phyloP scores from a whole-genome alignment of 1,140 invertebrate species.

The Scylla paramamosain region DNA sequence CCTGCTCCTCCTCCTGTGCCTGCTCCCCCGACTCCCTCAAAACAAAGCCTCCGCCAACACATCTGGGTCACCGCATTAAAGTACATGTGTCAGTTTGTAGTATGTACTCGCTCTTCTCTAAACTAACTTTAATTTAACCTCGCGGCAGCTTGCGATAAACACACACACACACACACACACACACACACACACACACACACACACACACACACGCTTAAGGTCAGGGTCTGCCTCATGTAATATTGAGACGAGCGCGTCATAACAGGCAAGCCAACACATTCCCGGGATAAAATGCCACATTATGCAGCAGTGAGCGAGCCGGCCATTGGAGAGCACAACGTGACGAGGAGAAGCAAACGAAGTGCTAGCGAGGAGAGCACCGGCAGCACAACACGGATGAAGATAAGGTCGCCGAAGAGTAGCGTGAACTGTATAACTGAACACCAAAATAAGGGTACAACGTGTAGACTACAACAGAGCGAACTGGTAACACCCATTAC shows the following conservation, averaged over 20 bases:
- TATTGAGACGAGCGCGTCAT: background rate
- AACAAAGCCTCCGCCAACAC: background rate
- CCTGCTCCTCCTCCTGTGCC: background rate
- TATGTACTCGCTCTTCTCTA: background rate
- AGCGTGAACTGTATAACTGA: no score
- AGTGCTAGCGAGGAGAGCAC: no score
- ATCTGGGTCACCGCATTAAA: constrained; percentile 28
- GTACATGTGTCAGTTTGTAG: constrained; percentile 44
- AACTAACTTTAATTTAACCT: background rate
- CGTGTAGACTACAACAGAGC: no score
- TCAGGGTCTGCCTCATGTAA: background rate
- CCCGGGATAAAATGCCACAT: no score
- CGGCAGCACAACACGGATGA: no score
- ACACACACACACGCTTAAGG: background rate
- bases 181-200: constrained; percentile 11
- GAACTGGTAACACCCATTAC: no score
- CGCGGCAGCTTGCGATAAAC: background rate
- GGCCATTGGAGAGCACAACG: no score
- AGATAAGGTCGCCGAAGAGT: no score
- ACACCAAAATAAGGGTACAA: no score
- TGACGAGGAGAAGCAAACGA: no score
- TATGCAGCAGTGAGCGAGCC: no score
- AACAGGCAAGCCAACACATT: background rate
- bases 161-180: constrained; percentile 20
- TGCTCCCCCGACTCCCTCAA: background rate